These are phyloP conservation scores for Rhagonycha fulva DNA, from an alignment of 2,888 invertebrate species.

Conservation along the genomic window DNA sequence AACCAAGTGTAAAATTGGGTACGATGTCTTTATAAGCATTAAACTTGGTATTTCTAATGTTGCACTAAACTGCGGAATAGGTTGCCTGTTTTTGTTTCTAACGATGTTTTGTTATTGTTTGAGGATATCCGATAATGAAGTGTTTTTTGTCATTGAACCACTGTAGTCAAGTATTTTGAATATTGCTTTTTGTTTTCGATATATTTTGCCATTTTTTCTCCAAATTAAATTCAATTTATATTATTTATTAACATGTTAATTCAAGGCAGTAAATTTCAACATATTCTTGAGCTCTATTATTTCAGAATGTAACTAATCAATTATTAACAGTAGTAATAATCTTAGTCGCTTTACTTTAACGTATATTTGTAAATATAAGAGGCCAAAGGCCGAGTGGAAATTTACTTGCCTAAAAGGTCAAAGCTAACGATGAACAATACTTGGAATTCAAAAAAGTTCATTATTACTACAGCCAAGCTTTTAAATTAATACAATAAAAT, in stretches of 20 bases:
- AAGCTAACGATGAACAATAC: too few species aligned
- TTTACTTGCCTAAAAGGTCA: too few species aligned
- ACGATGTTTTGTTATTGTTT: conserved; percentile 4
- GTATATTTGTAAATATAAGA: too few species aligned
- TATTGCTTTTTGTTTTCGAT: conserved; percentile 10
- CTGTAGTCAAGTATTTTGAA: neutral
- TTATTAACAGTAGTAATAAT: too few species aligned
- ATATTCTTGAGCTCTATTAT: neutral
- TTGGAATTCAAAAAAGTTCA: too few species aligned
- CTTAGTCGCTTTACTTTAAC: too few species aligned
- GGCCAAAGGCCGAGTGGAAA: too few species aligned
- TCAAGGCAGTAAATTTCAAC: neutral
- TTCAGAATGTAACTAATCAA: too few species aligned
- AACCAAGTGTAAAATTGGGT: conserved; percentile 21
- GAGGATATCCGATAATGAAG: conserved; percentile 17
- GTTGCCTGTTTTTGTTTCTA: conserved; percentile 2
- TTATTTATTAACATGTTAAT: neutral
- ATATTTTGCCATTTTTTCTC: conserved; percentile 1
- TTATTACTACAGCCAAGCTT: too few species aligned
- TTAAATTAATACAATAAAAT: too few species aligned
- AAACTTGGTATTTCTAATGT: conserved; percentile 7
- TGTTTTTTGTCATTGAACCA: conserved; percentile 8
- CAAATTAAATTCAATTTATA: neutral
- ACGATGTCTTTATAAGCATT: conserved; percentile 21
- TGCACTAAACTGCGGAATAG: conserved; percentile 6